phyloP scores from a whole-genome alignment of 2,888 invertebrate genomes.

The Xestia rhomboidea region DNA sequence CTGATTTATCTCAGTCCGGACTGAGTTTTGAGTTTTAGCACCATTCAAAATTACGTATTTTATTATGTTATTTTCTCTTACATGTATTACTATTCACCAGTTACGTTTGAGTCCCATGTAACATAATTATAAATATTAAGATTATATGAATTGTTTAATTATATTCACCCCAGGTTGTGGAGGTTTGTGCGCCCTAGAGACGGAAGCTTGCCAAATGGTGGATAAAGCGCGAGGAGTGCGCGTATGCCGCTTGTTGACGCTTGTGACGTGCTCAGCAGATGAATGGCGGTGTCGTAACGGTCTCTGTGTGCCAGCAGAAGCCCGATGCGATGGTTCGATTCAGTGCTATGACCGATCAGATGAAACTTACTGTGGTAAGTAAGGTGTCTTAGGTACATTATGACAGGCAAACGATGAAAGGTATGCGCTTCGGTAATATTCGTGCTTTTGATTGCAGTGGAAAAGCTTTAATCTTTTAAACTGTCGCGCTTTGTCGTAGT shows the following conservation, averaged over 20 bases:
- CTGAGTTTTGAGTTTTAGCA: background rate
- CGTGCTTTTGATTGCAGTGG: background rate
- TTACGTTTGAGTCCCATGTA: background rate
- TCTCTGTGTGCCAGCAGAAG: conserved; percentile 91
- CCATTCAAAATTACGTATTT: background rate
- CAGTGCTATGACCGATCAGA: conserved; percentile 94
- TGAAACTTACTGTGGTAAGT: conserved; percentile 93
- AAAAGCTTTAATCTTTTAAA: background rate
- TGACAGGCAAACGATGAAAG: background rate
- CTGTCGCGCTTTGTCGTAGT: background rate
- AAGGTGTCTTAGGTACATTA: conserved; percentile 67
- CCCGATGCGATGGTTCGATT: conserved; percentile 93
- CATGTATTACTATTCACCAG: background rate
- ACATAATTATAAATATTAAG: background rate
- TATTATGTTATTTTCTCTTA: background rate
- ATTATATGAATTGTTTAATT: background rate
- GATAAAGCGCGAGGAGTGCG: conserved; percentile 88
- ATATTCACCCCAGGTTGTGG: conserved; percentile 89
- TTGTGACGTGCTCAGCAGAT: conserved; percentile 91
- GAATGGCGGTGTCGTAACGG: conserved; percentile 94
- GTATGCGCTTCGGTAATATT: background rate
- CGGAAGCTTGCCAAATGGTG: conserved; percentile 92
- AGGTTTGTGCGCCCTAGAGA: conserved; percentile 91
- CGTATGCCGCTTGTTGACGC: conserved; percentile 90
- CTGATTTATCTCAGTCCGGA: background rate